phyloP scores from a whole-genome alignment of 1,140 invertebrate species.

The Drosophila pandora region DNA sequence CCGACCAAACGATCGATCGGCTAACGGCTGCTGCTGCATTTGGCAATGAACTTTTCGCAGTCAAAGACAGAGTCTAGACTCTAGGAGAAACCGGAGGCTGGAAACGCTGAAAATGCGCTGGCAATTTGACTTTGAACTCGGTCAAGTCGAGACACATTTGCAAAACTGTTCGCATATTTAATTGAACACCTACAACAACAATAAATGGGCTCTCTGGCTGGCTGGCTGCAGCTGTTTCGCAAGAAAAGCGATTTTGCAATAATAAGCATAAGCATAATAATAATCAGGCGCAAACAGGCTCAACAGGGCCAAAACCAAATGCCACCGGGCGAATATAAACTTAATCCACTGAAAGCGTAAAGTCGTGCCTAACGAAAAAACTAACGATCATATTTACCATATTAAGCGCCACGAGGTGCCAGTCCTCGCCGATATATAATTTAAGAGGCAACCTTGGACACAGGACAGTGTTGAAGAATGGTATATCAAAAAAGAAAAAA shows the following conservation, averaged over 20 bases:
- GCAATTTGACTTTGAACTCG: slow-evolving; percentile 80
- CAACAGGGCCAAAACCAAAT: slow-evolving; percentile 64
- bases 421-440: slow-evolving; percentile 17
- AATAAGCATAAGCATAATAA: slow-evolving; percentile 71
- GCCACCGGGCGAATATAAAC: slow-evolving; percentile 64
- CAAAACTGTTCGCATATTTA: slow-evolving; percentile 80
- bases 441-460: slow-evolving; percentile 22
- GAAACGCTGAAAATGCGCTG: slow-evolving; percentile 43
- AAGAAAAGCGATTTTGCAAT: slow-evolving; percentile 47
- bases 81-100: slow-evolving; percentile 25
- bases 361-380: slow-evolving; percentile 71
- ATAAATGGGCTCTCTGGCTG: slow-evolving; percentile 53
- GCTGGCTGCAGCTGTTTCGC: slow-evolving; percentile 61
- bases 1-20: slow-evolving; percentile 61
- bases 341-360: slow-evolving; percentile 59
- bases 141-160: slow-evolving; percentile 81
- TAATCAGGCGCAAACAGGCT: slow-evolving; percentile 79
- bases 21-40: slow-evolving; percentile 58
- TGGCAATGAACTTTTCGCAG: slow-evolving; percentile 78
- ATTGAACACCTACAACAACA: slow-evolving; percentile 78
- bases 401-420: slow-evolving; percentile 54
- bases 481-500: background rate
- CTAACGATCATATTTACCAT: slow-evolving; percentile 72
- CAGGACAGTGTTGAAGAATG: background rate
- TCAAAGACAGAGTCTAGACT: slow-evolving; percentile 49